Conservation (phyloP, 2,797 vertebrate species). For the Enteromius thamalakanensis region DNA sequence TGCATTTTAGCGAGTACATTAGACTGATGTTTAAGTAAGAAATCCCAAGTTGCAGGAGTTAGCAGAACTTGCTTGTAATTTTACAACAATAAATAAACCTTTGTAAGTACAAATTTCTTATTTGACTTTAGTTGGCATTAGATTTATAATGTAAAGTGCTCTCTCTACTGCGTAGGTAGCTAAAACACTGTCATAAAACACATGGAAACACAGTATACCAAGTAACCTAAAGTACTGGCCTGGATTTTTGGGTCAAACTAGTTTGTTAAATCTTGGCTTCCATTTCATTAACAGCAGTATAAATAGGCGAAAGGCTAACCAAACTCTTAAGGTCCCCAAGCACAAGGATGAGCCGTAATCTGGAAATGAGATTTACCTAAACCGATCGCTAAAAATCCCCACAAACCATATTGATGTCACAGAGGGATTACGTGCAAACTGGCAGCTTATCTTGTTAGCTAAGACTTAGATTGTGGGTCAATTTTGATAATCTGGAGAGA, state of each 20-base stretch:
- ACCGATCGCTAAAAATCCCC: constrained; percentile 55
- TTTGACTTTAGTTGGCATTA: too few species aligned
- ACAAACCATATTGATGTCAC: constrained; percentile 44
- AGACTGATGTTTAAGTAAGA: too few species aligned
- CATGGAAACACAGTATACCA: neutral
- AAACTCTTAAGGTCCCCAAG: constrained; percentile 37
- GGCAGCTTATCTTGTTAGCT: constrained; percentile 49
- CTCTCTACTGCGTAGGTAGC: neutral
- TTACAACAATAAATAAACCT: too few species aligned
- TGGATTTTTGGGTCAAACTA: neutral
- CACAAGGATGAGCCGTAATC: constrained; percentile 62
- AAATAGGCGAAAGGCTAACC: constrained; percentile 27
- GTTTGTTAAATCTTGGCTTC: constrained; percentile 34
- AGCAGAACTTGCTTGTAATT: too few species aligned
- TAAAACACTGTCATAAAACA: neutral
- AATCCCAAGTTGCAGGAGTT: too few species aligned
- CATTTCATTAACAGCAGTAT: neutral
- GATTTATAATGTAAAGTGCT: too few species aligned
- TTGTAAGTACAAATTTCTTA: too few species aligned
- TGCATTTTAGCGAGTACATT: too few species aligned
- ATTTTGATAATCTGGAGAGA: constrained; percentile 51
- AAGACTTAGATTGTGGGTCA: constrained; percentile 43
- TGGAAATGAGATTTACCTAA: constrained; percentile 58
- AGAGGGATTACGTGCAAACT: constrained; percentile 50
- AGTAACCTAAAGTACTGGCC: neutral